Evolutionary conservation across 2,113 vertebrate genomes (phyloP).

Genomic region (Neolamprologus caudopunctatus): DNA sequence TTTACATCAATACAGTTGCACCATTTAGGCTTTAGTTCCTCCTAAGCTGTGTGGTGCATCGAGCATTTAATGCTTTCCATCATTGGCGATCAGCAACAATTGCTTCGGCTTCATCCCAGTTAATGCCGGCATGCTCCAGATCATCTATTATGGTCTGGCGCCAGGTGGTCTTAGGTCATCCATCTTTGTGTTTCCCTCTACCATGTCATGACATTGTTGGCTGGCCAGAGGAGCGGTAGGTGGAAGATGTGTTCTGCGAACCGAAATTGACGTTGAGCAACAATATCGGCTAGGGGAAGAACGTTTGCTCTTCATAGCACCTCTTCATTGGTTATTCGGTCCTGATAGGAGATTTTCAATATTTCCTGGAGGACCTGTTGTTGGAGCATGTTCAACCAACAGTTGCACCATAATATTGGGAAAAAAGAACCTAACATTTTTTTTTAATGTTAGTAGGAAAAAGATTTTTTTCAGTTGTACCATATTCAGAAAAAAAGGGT

Average conservation of each 20-base stretch:
- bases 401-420: background rate
- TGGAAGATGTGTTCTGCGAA: background rate
- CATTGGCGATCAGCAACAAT: background rate
- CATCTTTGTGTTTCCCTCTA: background rate
- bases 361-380: background rate
- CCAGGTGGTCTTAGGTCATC: background rate
- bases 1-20: background rate
- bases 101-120: background rate
- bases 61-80: background rate
- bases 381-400: background rate
- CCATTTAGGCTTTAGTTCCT: background rate
- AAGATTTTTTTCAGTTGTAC: background rate
- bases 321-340: background rate
- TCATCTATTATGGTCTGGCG: background rate
- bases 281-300: background rate
- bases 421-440: background rate
- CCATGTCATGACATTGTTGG: background rate
- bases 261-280: background rate
- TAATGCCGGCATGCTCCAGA: background rate
- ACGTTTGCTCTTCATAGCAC: fast-evolving
- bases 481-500: background rate
- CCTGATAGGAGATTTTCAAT: background rate
- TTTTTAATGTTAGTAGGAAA: background rate
- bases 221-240: background rate
- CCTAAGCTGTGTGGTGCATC: background rate